Evolutionary conservation across 1,140 invertebrate species (phyloP).

Genomic region (Drosophila subpulchrella): DNA sequence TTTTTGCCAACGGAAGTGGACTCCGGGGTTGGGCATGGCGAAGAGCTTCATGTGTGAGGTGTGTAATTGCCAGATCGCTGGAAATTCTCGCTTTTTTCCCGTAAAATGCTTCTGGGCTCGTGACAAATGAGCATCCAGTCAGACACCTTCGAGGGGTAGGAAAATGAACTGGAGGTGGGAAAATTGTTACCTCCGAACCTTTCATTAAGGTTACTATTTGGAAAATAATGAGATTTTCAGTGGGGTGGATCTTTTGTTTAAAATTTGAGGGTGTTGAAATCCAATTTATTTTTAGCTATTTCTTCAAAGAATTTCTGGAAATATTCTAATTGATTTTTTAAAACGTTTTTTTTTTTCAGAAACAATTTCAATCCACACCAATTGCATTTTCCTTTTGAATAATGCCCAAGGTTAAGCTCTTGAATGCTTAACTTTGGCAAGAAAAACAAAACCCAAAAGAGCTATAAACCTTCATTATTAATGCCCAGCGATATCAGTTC

Average conservation of each 20-base stretch:
- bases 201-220: conserved; percentile 42
- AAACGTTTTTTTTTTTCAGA: not conserved
- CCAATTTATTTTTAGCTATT: not conserved
- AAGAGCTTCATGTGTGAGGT: conserved; percentile 34
- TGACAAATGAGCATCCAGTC: conserved; percentile 66
- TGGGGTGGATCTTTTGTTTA: conserved; percentile 17
- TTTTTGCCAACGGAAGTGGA: conserved; percentile 29
- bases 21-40: not conserved
- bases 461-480: conserved; percentile 46
- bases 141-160: conserved; percentile 34
- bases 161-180: conserved; percentile 1
- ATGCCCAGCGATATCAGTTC: conserved; percentile 35
- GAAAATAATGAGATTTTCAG: conserved; percentile 49
- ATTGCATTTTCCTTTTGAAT: conserved; percentile 1
- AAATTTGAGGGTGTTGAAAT: conserved; percentile 26
- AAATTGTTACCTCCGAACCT: conserved; percentile 17
- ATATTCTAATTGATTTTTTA: not conserved
- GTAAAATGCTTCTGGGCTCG: conserved; percentile 45
- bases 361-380: conserved; percentile 8
- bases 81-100: conserved; percentile 41
- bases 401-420: conserved; percentile 1
- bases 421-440: not conserved
- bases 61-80: conserved; percentile 70
- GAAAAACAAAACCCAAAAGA: conserved; percentile 34
- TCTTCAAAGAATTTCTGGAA: not conserved